A percentile compares a stretch with the other conserved stretches of the same genome.
Evolutionary conservation across 2,888 invertebrate species (phyloP).

Genomic region (Eremobia ochroleuca): DNA sequence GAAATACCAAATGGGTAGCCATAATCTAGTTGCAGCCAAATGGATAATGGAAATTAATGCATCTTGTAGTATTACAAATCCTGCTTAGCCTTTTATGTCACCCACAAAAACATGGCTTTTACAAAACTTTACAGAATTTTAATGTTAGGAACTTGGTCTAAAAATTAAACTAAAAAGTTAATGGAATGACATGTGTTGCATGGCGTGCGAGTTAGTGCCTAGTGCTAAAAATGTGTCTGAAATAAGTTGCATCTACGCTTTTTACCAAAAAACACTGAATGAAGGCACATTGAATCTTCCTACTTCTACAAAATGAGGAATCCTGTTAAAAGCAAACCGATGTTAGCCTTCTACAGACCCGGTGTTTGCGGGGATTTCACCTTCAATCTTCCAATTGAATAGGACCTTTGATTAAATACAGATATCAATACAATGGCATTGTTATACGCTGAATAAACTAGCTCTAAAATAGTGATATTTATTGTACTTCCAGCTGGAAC

Average conservation of each 20-base stretch:
- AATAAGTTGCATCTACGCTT: conserved; percentile 21
- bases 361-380: not conserved
- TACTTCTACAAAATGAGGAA: conserved; percentile 11
- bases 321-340: conserved; percentile 46
- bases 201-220: conserved; percentile 17
- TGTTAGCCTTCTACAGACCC: conserved; percentile 14
- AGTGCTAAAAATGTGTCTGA: conserved; percentile 32
- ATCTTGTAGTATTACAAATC: not conserved
- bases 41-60: too few species aligned
- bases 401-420: conserved; percentile 13
- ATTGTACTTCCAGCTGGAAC: not conserved
- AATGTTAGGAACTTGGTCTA: not conserved
- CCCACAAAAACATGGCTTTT: not conserved
- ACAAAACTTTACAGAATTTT: not conserved
- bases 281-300: not conserved
- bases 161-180: conserved; percentile 6
- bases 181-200: conserved; percentile 16
- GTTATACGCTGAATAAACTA: not conserved
- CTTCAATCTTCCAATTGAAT: conserved; percentile 21
- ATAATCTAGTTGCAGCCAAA: not conserved
- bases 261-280: conserved; percentile 37
- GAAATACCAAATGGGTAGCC: too few species aligned
- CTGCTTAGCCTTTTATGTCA: not conserved
- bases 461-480: not conserved
- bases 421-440: conserved; percentile 4